Conservation (phyloP, 92 coral and sea anemone genomes). For the Montipora capitata region DNA sequence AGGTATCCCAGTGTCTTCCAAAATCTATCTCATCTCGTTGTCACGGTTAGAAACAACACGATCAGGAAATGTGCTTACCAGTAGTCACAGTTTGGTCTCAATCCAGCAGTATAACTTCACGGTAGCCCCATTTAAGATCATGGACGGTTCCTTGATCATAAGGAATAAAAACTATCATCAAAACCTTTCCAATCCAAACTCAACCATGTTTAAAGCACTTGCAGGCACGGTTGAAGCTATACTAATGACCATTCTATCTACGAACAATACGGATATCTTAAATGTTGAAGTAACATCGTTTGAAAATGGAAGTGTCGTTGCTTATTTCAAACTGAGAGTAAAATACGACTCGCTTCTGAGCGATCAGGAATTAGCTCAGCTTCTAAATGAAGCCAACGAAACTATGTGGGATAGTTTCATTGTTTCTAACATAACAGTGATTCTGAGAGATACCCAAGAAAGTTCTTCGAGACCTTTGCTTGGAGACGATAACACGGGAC, state of each 20-base stretch:
- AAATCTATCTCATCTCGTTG: not conserved
- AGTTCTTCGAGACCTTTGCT: not conserved
- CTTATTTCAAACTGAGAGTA: conserved; percentile 35
- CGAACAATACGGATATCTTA: conserved; percentile 5
- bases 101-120: not conserved
- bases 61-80: not conserved
- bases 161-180: conserved; percentile 46
- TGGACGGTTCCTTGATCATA: conserved; percentile 70
- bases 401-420: conserved; percentile 60
- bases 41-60: not conserved
- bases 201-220: conserved; percentile 49
- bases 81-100: not conserved
- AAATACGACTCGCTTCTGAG: conserved; percentile 1
- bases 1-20: too few species aligned
- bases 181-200: conserved; percentile 56
- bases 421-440: conserved; percentile 56
- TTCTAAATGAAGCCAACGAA: conserved; percentile 37
- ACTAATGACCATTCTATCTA: conserved; percentile 25
- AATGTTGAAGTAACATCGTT: conserved; percentile 52
- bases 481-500: not conserved
- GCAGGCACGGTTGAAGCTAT: conserved; percentile 39
- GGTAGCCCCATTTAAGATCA: conserved; percentile 1
- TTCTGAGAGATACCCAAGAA: not conserved
- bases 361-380: conserved; percentile 5
- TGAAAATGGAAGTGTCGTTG: conserved; percentile 65